phyloP scores from a whole-genome alignment of 2,888 invertebrate genomes.

The Slavum lentiscoides region DNA sequence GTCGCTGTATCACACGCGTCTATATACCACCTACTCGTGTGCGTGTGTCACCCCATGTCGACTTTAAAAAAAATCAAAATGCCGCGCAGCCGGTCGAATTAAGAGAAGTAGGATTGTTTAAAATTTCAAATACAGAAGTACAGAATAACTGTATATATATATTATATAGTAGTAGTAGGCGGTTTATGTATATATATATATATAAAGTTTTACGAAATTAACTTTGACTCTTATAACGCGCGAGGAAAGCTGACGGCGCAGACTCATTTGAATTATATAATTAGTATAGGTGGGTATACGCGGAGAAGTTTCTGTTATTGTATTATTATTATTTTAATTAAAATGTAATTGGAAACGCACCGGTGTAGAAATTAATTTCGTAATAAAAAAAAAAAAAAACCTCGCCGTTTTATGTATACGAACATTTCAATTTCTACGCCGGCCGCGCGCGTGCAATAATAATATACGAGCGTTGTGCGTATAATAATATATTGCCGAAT shows the following conservation, averaged over 20 bases:
- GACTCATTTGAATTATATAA: slow-evolving; percentile 12
- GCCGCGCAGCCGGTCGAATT: no score
- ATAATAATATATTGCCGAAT: no score
- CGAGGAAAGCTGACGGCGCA: neutral
- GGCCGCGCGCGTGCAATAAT: neutral
- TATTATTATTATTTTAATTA: slow-evolving; percentile 22
- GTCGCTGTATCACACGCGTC: no score
- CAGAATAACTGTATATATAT: neutral
- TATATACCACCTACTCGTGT: no score
- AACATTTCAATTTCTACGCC: neutral
- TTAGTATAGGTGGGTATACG: neutral
- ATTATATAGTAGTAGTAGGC: neutral
- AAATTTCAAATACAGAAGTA: neutral
- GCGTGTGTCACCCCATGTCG: no score
- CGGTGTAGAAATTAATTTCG: neutral
- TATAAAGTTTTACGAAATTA: slow-evolving; percentile 8
- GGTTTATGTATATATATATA: no score
- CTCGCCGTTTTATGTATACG: no score
- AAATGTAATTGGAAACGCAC: slow-evolving; percentile 24
- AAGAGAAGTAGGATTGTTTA: neutral
- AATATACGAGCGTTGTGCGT: no score
- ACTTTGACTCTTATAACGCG: neutral
- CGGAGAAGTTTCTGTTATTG: neutral
- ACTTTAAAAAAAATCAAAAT: no score
- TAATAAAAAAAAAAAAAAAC: neutral